A percentile compares a stretch with the other conserved stretches of the same genome.
Evolutionary conservation across 2,888 invertebrate genomes (phyloP).

Genomic region (Tipula helvola): DNA sequence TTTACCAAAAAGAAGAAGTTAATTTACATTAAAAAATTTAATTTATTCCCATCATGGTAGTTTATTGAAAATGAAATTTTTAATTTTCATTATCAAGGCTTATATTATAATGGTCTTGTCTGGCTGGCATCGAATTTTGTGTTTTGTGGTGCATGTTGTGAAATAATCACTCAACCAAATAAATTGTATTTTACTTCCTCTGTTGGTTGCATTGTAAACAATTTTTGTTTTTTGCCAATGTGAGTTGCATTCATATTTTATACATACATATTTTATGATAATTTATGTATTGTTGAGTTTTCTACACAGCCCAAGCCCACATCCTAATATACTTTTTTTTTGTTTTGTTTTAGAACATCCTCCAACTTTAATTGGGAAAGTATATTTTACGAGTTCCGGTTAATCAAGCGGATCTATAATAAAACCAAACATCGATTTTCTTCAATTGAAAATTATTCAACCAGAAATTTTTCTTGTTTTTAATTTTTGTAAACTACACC

Average conservation of each 20-base stretch:
- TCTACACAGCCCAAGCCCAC: background rate
- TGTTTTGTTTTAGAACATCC: background rate
- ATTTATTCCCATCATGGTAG: background rate
- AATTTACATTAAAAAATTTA: background rate
- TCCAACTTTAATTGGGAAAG: background rate
- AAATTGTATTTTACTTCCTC: background rate
- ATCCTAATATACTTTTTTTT: background rate
- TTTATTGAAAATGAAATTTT: background rate
- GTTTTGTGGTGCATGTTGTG: background rate
- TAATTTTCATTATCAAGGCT: background rate
- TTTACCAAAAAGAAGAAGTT: background rate
- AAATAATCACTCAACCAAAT: background rate
- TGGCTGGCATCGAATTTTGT: background rate
- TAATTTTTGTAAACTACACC: background rate
- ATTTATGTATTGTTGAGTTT: background rate
- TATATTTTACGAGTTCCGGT: background rate
- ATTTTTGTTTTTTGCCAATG: background rate
- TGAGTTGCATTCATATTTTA: background rate
- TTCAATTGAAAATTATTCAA: background rate
- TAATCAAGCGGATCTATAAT: background rate
- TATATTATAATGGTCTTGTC: background rate
- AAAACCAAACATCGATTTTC: background rate
- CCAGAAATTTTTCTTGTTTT: background rate
- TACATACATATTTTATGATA: background rate
- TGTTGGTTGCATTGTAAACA: background rate